A percentile compares a stretch with the other conserved stretches of the same genome.
Conservation (phyloP, 2,888 invertebrate species). For the Hetaerina titia region DNA sequence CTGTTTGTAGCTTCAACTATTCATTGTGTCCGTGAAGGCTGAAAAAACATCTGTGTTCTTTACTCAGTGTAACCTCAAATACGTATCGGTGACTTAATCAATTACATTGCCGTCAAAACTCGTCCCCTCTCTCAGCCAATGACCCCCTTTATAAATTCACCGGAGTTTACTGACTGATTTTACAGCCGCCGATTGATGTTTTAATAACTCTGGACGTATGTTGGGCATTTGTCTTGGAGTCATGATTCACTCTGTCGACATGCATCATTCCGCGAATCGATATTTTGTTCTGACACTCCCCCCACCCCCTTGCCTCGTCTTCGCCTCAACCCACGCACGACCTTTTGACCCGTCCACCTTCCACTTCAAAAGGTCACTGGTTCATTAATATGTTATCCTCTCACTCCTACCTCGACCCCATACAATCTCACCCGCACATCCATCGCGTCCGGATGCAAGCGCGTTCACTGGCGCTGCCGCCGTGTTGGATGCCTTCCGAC, state of each 20-base stretch:
- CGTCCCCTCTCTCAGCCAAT: too few relatives aligned
- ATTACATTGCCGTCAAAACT: too few relatives aligned
- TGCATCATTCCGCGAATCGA: slow-evolving; percentile 2
- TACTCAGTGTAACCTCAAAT: too few relatives aligned
- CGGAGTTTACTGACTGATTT: too few relatives aligned
- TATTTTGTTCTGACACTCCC: neutral
- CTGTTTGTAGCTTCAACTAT: too few relatives aligned
- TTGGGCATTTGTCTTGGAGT: neutral
- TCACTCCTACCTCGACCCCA: neutral
- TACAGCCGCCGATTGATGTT: too few relatives aligned
- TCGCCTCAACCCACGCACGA: slow-evolving; percentile 15
- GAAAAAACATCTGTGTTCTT: too few relatives aligned
- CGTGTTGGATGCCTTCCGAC: too few relatives aligned
- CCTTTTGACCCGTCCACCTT: slow-evolving; percentile 32
- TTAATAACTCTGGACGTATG: too few relatives aligned
- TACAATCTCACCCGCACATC: neutral
- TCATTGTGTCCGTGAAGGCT: too few relatives aligned
- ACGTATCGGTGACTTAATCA: too few relatives aligned
- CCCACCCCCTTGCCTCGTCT: neutral
- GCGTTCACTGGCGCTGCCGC: neutral
- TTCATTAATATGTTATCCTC: slow-evolving; percentile 27
- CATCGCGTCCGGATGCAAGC: neutral
- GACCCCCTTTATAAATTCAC: too few relatives aligned
- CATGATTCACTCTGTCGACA: neutral
- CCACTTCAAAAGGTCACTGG: neutral